Evolutionary conservation across 2,888 invertebrate genomes (phyloP), one percentile per base, ranked within the genome.

Genomic region (Drosophila siamana): DNA sequence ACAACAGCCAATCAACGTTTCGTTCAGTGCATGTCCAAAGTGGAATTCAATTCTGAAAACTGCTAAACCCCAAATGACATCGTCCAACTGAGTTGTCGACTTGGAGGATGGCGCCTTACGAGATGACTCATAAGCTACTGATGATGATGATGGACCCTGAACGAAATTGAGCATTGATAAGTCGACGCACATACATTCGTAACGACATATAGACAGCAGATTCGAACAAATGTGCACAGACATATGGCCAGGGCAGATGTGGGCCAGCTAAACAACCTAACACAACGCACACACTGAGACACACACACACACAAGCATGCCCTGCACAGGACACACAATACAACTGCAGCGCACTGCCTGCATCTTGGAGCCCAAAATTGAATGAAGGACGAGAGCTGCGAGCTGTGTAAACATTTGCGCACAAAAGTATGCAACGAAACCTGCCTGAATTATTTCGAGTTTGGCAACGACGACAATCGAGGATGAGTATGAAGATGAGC

Each of bases 351-450:
- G 6, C 11, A 4, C 15, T 59, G 76, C 57, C 55, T 78, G 66
- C 69, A 86, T 80, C 87, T 76, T 76, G 67, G 24, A 50, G 56
- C 55, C 70, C 11, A 69, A 67, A 62, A 63, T 50, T 72, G 82
- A 68, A 61, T 71, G 76, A 73, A 78, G 74, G 74, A 76, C 74
- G 60, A 63, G 44, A 54, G 75, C 60, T 54, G 44, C 59, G 69
- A 76, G 72, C 82, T 81, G 74, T 80, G 81, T 76, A 87, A 88
- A 88, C 84, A 84, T 88, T 87, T 87, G 87, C 80, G 81, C 87
- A 84, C 70, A 73, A 87, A 88, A 88, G 77, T 87, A 87, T 87
- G 86, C 87, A 82, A 80, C 86, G 82, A 76, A 72, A 77, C 71
- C 87, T 78, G 88, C 68, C 78, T 78, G 75, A 78, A 75, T 80